phyloP scores from a whole-genome alignment of 2,113 vertebrate species.

The Synodontis membranacea region DNA sequence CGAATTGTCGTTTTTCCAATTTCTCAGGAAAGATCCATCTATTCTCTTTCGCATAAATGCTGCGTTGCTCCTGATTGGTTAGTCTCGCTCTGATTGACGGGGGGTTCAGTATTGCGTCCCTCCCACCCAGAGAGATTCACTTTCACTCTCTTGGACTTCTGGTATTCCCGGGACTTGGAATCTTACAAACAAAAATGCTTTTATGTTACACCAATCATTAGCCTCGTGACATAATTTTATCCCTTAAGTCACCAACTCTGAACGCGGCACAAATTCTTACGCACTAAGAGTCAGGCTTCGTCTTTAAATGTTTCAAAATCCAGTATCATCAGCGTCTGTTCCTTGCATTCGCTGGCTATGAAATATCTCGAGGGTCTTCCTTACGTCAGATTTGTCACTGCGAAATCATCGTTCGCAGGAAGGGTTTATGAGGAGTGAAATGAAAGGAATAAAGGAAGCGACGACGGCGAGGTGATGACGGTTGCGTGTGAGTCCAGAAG shows the following conservation, averaged over 20 bases:
- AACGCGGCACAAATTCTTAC: background rate
- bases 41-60: background rate
- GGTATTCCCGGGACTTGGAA: background rate
- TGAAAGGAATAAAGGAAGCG: background rate
- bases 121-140: background rate
- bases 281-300: background rate
- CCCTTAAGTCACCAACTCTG: background rate
- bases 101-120: background rate
- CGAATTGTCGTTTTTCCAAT: background rate
- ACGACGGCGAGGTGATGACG: background rate
- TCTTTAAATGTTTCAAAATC: background rate
- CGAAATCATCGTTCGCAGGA: background rate
- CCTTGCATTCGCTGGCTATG: background rate
- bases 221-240: background rate
- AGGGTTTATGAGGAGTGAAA: background rate
- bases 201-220: background rate
- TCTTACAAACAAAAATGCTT: background rate
- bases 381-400: background rate
- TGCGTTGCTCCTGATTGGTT: background rate
- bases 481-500: background rate
- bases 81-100: background rate
- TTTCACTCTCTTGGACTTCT: background rate
- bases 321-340: background rate
- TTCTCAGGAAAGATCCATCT: background rate
- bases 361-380: background rate